These are phyloP conservation scores for Drosophila paracracens DNA, from an alignment of 2,888 invertebrate genomes.

Conservation along the genomic window DNA sequence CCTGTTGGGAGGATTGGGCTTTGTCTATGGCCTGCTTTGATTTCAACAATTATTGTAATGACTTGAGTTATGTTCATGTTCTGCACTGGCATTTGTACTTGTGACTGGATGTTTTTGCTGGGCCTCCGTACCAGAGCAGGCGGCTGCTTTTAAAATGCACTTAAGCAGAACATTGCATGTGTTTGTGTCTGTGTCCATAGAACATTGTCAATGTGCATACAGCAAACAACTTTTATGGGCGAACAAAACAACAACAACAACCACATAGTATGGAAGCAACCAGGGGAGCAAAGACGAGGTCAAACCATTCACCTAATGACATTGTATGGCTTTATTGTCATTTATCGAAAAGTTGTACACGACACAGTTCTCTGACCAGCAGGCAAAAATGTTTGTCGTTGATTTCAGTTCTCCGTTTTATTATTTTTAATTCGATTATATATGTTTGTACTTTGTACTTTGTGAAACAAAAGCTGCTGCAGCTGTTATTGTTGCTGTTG, in stretches of 20 bases:
- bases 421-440: slow-evolving; percentile 75
- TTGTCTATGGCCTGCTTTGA: slow-evolving; percentile 48
- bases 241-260: slow-evolving; percentile 31
- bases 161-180: slow-evolving; percentile 48
- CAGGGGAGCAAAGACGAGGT: slow-evolving; percentile 19
- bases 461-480: slow-evolving; percentile 23
- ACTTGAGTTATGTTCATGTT: slow-evolving; percentile 61
- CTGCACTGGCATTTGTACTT: slow-evolving; percentile 42
- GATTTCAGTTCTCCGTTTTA: slow-evolving; percentile 48
- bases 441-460: slow-evolving; percentile 34
- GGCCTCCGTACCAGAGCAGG: slow-evolving; percentile 12
- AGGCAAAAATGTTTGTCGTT: slow-evolving; percentile 61
- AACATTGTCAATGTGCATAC: slow-evolving; percentile 39
- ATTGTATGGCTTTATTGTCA: slow-evolving; percentile 78
- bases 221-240: slow-evolving; percentile 62
- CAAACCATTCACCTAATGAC: slow-evolving; percentile 75
- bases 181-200: slow-evolving; percentile 9
- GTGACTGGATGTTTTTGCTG: slow-evolving; percentile 29
- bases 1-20: neutral
- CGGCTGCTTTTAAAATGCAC: slow-evolving; percentile 61
- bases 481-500: neutral
- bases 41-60: slow-evolving; percentile 71
- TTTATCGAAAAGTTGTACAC: slow-evolving; percentile 75
- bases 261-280: slow-evolving; percentile 20
- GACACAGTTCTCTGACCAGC: slow-evolving; percentile 37